Conservation (phyloP, 2,888 invertebrate genomes). For the Drosophila percnosoma region DNA sequence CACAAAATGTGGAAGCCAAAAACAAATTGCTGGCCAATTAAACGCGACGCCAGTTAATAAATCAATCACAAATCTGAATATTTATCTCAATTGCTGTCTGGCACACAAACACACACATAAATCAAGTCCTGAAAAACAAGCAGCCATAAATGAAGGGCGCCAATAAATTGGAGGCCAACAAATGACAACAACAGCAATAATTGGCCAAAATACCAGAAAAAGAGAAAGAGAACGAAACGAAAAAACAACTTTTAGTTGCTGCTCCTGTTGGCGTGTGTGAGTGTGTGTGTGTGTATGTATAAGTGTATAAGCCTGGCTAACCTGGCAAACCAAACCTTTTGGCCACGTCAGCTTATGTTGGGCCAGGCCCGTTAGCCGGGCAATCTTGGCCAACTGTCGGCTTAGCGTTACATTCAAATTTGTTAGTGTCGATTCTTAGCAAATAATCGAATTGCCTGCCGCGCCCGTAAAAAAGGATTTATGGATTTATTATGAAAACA, state of each 20-base stretch:
- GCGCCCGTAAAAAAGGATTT: conserved; percentile 74
- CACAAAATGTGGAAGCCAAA: background rate
- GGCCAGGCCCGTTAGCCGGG: conserved; percentile 33
- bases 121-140: conserved; percentile 24
- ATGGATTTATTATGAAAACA: conserved; percentile 76
- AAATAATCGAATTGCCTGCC: conserved; percentile 72
- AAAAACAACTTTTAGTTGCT: conserved; percentile 23
- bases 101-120: conserved; percentile 44
- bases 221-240: background rate
- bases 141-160: conserved; percentile 5
- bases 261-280: conserved; percentile 7
- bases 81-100: conserved; percentile 59
- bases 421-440: conserved; percentile 67
- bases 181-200: conserved; percentile 29
- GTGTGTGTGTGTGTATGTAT: background rate
- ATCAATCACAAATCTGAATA: conserved; percentile 70
- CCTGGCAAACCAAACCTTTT: conserved; percentile 30
- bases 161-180: conserved; percentile 56
- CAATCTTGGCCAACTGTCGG: conserved; percentile 60
- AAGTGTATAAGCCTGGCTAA: conserved; percentile 12
- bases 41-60: conserved; percentile 63
- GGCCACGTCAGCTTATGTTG: conserved; percentile 52
- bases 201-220: conserved; percentile 12
- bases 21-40: conserved; percentile 53
- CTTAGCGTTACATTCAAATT: conserved; percentile 68